Conservation (phyloP, 2,113 vertebrate species). For the Mugil cephalus region DNA sequence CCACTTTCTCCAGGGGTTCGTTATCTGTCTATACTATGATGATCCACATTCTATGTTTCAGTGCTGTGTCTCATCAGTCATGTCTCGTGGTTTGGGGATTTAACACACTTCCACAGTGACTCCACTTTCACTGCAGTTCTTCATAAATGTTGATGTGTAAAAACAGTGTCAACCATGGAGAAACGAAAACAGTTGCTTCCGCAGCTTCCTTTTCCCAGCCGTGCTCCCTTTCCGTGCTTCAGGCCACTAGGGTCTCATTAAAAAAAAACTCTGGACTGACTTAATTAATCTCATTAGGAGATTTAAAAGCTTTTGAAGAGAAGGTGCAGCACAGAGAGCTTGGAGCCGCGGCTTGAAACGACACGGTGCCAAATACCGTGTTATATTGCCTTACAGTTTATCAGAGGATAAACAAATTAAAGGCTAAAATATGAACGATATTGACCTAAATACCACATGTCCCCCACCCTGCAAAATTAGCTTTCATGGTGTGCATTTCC, state of each 20-base stretch:
- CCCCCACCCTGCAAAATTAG: slow-evolving; percentile 14
- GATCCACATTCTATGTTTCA: too few relatives aligned
- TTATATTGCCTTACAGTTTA: slow-evolving; percentile 35
- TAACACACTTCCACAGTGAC: too few relatives aligned
- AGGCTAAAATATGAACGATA: slow-evolving; percentile 51
- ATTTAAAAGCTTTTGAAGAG: slow-evolving; percentile 67
- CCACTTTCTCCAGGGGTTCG: too few relatives aligned
- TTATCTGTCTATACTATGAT: too few relatives aligned
- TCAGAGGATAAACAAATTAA: slow-evolving; percentile 60
- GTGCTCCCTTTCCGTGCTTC: slow-evolving; percentile 55
- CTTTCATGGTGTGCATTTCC: slow-evolving; percentile 30
- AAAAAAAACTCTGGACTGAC: slow-evolving; percentile 68
- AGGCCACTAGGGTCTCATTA: slow-evolving; percentile 70
- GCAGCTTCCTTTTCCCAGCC: slow-evolving; percentile 38
- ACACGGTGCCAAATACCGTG: slow-evolving; percentile 13
- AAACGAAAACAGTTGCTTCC: neutral
- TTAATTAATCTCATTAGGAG: slow-evolving; percentile 80
- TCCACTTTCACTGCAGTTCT: too few relatives aligned
- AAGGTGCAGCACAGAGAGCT: slow-evolving; percentile 48
- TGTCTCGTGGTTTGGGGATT: too few relatives aligned
- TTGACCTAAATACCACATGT: slow-evolving; percentile 65
- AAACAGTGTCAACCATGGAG: too few relatives aligned
- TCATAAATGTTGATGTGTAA: too few relatives aligned
- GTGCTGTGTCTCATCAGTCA: too few relatives aligned
- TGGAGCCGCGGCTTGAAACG: slow-evolving; percentile 28